Evolutionary conservation across 1,140 invertebrate species (phyloP), one percentile per base, ranked within the genome.

Genomic region (Cecropterus lyciades): DNA sequence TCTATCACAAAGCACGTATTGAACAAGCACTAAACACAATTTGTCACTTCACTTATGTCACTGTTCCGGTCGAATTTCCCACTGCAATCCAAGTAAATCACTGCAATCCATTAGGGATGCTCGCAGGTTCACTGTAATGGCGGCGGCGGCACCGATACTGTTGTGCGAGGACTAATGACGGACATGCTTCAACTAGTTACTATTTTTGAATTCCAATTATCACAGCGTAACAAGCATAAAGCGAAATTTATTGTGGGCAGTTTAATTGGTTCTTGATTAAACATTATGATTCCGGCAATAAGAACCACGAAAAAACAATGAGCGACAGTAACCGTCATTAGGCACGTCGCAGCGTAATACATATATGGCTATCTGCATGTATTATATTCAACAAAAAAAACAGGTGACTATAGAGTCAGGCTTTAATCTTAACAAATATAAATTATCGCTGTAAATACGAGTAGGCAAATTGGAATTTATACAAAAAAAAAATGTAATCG

Each of bases 81-180:
- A 91, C 89, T 91, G 88, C 88, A 91, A 91, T 91, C 88, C 88
- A 84, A 86, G 59, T 75, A 55, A 77, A 77, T 78, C 88, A 91
- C 88, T 91, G 88, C 88, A 91, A 91, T 91, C 88, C 88, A 75
- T 88, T 69, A 72, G 69, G 65, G 70, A 65, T 65, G 70, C 65
- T 72, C 67, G 75, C 56, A 65, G 63, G 65, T 65, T 73, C 80
- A 83, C 82, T 77, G 77, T 69, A 46, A 72, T 73, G 80, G 85
- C 84, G 87, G 87, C 87, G 87, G 87, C 85, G 85, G 85, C 76
- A 74, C 79, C 85, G 72, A 65, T 77, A 55, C 53, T 72, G 74
- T 63, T 64, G 84, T 85, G 85, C 82, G 72, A 60, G 63, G 72
- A 75, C 78, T 84, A 80, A 75, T 74, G 73, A 76, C 76, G 72